A percentile compares a stretch with the other conserved stretches of the same genome.
Conservation (phyloP, 2,797 vertebrate species). For the Botia almorhae region DNA sequence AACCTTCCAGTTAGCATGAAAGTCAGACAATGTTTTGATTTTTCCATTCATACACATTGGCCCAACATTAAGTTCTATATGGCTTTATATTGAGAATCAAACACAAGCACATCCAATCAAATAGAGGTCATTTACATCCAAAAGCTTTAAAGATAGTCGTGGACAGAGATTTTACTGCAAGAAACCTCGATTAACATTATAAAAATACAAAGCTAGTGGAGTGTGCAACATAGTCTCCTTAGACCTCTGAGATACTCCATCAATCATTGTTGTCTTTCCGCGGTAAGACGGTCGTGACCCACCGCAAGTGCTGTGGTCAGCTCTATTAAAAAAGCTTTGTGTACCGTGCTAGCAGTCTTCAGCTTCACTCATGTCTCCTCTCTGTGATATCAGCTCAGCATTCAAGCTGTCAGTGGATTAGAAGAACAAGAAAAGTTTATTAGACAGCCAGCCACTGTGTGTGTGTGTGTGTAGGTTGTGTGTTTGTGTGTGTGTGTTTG, state of each 20-base stretch:
- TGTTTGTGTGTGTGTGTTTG: too few species aligned
- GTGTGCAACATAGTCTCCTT: too few species aligned
- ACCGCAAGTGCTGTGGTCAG: constrained; percentile 14
- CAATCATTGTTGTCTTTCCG: constrained; percentile 14
- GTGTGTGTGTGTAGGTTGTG: background rate
- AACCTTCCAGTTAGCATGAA: too few species aligned
- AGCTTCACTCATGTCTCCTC: constrained; percentile 3
- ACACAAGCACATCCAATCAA: too few species aligned
- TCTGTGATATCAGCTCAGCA: constrained; percentile 37
- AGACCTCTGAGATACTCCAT: background rate
- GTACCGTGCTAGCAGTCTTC: constrained; percentile 12
- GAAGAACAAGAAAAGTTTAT: constrained; percentile 26
- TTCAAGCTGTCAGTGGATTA: constrained; percentile 36
- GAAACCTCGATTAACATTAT: too few species aligned
- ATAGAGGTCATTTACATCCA: too few species aligned
- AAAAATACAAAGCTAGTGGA: too few species aligned
- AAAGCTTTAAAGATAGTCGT: too few species aligned
- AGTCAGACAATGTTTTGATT: background rate
- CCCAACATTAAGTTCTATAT: background rate
- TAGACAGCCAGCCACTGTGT: background rate
- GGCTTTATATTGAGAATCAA: background rate
- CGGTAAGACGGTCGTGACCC: background rate
- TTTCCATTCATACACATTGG: background rate
- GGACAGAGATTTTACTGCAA: too few species aligned
- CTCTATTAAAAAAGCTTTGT: constrained; percentile 29